Percentiles rank a stretch among this genome's conserved stretches.
These are phyloP conservation scores for Siniperca scherzeri DNA, from an alignment of 2,797 vertebrate species.

Conservation along the genomic window DNA sequence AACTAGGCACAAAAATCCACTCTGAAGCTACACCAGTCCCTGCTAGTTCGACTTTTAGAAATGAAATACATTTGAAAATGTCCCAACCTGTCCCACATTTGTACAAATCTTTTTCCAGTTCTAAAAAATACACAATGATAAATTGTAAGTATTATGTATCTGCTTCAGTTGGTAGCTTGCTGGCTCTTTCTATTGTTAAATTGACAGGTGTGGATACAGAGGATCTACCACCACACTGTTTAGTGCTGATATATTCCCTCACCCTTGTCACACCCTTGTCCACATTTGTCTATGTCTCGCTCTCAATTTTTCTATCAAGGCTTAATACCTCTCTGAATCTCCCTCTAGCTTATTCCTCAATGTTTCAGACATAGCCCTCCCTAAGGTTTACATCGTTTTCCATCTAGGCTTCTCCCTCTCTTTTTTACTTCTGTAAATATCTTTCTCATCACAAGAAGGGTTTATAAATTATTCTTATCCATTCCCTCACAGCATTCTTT, in stretches of 20 bases:
- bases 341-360: neutral
- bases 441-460: neutral
- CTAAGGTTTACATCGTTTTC: neutral
- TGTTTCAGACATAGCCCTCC: neutral
- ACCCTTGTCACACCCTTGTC: neutral
- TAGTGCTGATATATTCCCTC: neutral
- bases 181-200: neutral
- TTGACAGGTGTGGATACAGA: neutral
- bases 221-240: too few species aligned
- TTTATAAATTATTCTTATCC: neutral
- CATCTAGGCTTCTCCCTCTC: neutral
- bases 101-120: neutral
- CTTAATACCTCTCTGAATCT: neutral
- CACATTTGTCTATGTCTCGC: neutral
- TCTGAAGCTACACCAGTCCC: neutral
- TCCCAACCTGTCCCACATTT: neutral
- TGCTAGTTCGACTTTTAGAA: neutral
- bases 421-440: neutral
- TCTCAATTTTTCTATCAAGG: neutral
- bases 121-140: neutral
- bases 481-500: conserved; percentile 9
- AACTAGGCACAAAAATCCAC: neutral
- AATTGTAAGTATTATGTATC: neutral
- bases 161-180: neutral
- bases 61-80: neutral